A percentile compares a stretch with the other conserved stretches of the same genome.
These are phyloP conservation scores for Dichetophora obliterata DNA, from an alignment of 2,888 invertebrate species.

Conservation along the genomic window DNA sequence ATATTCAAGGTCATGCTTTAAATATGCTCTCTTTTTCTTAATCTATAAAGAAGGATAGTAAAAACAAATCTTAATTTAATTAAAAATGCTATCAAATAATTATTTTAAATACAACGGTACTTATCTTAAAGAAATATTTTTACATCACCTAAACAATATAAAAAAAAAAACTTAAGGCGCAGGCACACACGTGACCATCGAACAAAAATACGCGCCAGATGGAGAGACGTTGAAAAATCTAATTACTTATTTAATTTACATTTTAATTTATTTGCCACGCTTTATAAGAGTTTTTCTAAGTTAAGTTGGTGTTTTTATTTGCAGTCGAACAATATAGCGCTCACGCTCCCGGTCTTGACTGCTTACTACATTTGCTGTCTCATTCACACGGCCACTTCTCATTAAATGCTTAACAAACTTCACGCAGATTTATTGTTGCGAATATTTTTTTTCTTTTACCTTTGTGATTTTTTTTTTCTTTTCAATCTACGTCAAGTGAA, in stretches of 20 bases:
- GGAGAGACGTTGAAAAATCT: slow-evolving; percentile 57
- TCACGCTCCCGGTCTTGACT: background rate
- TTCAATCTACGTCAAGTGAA: slow-evolving; percentile 61
- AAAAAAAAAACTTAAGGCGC: slow-evolving; percentile 61
- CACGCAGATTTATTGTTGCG: slow-evolving; percentile 11
- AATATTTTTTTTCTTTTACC: background rate
- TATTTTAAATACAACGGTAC: too few relatives aligned
- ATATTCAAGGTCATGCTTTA: too few relatives aligned
- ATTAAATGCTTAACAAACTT: slow-evolving; percentile 21
- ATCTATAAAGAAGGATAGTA: too few relatives aligned
- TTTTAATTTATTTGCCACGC: slow-evolving; percentile 61
- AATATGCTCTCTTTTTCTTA: too few relatives aligned
- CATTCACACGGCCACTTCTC: background rate
- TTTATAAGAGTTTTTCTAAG: background rate
- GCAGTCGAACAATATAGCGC: background rate
- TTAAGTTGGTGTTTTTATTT: background rate
- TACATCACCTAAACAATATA: too few relatives aligned
- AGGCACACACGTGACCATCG: slow-evolving; percentile 61
- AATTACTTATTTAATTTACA: slow-evolving; percentile 66
- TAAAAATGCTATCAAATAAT: too few relatives aligned
- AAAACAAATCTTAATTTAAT: too few relatives aligned
- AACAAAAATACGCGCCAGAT: background rate
- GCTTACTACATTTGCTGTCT: background rate
- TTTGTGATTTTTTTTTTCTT: background rate
- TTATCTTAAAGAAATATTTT: too few relatives aligned